phyloP scores from a whole-genome alignment of 2,797 vertebrate species.

The Morelia viridis region DNA sequence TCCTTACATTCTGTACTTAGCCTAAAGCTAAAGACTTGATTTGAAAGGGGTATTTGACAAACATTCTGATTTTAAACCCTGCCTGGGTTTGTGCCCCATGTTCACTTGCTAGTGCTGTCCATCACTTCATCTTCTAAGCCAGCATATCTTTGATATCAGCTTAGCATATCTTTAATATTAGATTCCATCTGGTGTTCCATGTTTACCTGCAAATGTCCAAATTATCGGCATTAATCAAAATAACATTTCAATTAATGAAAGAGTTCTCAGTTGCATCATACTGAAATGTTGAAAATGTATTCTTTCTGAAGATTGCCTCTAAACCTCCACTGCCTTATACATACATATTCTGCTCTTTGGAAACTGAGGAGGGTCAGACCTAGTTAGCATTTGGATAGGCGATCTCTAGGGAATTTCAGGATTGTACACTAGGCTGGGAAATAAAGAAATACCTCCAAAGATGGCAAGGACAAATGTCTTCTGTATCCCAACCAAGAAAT shows the following conservation, averaged over 20 bases:
- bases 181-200: background rate
- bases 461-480: background rate
- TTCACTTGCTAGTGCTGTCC: background rate
- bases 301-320: conserved; percentile 31
- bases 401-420: background rate
- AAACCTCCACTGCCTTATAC: conserved; percentile 10
- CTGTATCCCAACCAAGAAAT: background rate
- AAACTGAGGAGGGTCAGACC: background rate
- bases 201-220: background rate
- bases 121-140: background rate
- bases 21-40: background rate
- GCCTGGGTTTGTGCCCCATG: background rate
- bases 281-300: conserved; percentile 18
- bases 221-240: background rate
- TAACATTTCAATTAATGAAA: conserved; percentile 14
- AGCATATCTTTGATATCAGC: background rate
- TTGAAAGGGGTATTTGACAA: background rate
- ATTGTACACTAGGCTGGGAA: background rate
- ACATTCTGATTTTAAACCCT: background rate
- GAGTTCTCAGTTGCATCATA: conserved; percentile 10
- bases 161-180: background rate
- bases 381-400: background rate
- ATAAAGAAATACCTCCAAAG: background rate
- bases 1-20: background rate
- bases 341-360: conserved; percentile 8